Conservation (phyloP, 2,113 vertebrate genomes). For the Rhinoptilus africanus region DNA sequence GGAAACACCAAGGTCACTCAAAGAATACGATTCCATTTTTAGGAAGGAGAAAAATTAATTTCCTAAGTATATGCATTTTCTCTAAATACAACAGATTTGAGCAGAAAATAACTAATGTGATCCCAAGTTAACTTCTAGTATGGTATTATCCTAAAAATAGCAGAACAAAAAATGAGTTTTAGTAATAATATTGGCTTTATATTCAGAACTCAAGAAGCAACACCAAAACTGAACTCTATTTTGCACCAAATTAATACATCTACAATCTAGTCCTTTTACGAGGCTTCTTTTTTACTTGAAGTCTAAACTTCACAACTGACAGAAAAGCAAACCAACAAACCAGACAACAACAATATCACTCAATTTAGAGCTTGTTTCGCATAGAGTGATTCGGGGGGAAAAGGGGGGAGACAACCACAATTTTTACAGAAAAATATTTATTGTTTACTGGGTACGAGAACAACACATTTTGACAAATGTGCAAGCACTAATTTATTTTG, state of each 20-base stretch:
- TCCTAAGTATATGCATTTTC: background rate
- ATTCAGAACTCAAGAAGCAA: background rate
- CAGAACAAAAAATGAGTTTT: background rate
- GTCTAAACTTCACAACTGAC: background rate
- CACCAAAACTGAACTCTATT: background rate
- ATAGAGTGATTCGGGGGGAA: accelerated
- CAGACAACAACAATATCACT: background rate
- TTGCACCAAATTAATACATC: background rate
- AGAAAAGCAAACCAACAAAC: background rate
- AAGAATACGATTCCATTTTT: background rate
- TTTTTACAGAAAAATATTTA: background rate
- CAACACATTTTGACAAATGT: background rate
- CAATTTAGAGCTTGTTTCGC: background rate
- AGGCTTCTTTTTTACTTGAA: background rate
- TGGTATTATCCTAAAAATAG: background rate
- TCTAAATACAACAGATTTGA: background rate
- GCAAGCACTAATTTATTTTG: background rate
- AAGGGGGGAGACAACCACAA: background rate
- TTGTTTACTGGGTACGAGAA: background rate
- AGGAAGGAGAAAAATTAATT: background rate
- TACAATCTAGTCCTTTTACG: background rate
- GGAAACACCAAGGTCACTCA: slow-evolving; percentile 38
- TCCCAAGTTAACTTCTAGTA: background rate
- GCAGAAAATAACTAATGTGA: slow-evolving; percentile 23
- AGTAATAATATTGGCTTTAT: background rate